Evolutionary conservation across 1,140 invertebrate species (phyloP).

Genomic region (Musca domestica): DNA sequence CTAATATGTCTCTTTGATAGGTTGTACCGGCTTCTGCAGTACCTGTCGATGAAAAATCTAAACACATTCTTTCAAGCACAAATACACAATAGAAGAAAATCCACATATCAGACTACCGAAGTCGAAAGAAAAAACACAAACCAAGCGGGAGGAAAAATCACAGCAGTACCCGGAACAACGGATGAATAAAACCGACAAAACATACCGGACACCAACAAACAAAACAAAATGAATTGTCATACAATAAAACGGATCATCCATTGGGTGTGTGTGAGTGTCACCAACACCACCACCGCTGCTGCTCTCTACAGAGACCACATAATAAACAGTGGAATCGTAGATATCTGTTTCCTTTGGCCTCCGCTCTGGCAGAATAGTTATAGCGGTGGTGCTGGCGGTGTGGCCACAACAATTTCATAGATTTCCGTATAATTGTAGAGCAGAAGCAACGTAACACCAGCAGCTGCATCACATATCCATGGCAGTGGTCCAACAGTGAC

Average conservation of each 20-base stretch:
- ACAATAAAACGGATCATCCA: constrained; percentile 10
- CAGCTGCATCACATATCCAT: no score
- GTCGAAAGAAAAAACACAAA: background rate
- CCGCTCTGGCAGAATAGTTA: no score
- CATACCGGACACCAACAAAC: background rate
- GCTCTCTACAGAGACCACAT: background rate
- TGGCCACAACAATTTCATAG: constrained; percentile 18
- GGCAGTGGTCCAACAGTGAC: no score
- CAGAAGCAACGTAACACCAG: background rate
- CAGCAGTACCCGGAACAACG: background rate
- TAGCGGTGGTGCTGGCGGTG: background rate
- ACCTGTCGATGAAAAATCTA: constrained; percentile 15
- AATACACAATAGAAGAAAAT: background rate
- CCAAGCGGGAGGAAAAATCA: background rate
- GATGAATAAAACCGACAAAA: background rate
- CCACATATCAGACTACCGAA: background rate
- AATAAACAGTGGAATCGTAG: constrained; percentile 7
- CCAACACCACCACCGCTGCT: background rate
- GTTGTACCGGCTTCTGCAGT: background rate
- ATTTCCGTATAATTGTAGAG: constrained; percentile 5
- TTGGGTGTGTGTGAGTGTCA: background rate
- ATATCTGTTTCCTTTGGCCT: no score
- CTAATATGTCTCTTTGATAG: background rate
- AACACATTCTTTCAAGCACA: background rate
- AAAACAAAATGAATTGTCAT: constrained; percentile 18